Evolutionary conservation across 2,113 vertebrate genomes (phyloP).

Genomic region (Phrynocephalus versicolor): DNA sequence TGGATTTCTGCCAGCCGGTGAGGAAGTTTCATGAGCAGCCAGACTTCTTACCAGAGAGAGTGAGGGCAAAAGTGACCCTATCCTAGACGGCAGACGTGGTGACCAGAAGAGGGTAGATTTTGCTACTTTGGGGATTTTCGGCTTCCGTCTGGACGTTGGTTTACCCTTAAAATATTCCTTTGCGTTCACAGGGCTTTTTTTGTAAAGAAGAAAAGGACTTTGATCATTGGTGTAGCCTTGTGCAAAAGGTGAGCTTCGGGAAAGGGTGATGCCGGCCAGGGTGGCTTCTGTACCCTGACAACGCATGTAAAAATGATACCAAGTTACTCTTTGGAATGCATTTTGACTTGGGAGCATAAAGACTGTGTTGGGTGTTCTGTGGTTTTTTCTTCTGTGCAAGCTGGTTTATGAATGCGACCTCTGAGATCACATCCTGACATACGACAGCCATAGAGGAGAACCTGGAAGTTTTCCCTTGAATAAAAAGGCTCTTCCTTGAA

Average conservation of each 20-base stretch:
- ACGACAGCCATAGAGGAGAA: too few relatives aligned
- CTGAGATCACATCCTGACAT: too few relatives aligned
- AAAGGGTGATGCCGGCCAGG: too few relatives aligned
- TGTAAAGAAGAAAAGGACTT: slow-evolving; percentile 89
- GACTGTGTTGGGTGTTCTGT: too few relatives aligned
- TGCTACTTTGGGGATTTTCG: background rate
- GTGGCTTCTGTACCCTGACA: too few relatives aligned
- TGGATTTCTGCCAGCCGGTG: background rate
- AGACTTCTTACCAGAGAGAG: background rate
- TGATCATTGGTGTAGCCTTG: slow-evolving; percentile 85
- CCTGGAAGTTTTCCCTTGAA: background rate
- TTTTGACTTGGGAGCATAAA: too few relatives aligned
- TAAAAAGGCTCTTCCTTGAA: background rate
- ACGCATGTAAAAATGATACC: too few relatives aligned
- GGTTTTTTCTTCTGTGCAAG: too few relatives aligned
- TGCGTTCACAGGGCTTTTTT: slow-evolving; percentile 82
- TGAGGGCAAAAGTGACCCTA: background rate
- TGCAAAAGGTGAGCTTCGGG: slow-evolving; percentile 82
- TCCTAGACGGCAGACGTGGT: background rate
- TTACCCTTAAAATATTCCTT: slow-evolving; percentile 2
- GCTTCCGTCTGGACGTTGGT: background rate
- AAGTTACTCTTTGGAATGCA: background rate
- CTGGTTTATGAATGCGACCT: too few relatives aligned
- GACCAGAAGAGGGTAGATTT: background rate
- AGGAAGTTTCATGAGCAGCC: background rate